Conservation (phyloP, 2,888 invertebrate genomes). For the Cryptocheilus praepositus region DNA sequence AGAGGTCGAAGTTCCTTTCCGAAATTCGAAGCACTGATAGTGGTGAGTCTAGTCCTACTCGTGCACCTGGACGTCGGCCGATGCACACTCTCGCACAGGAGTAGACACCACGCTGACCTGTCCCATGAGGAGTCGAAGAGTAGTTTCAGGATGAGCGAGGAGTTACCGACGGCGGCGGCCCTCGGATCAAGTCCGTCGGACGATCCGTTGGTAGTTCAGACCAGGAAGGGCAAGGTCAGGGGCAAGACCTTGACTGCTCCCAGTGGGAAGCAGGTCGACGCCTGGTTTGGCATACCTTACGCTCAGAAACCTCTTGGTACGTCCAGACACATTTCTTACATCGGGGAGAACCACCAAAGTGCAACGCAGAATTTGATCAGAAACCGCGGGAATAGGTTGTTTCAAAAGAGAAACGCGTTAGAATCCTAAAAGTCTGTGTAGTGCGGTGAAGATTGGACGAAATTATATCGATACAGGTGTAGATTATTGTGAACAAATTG, state of each 20-base stretch:
- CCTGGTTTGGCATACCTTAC: constrained; percentile 90
- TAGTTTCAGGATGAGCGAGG: constrained; percentile 68
- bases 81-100: constrained; percentile 69
- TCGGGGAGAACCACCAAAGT: no score
- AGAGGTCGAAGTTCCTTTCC: constrained; percentile 62
- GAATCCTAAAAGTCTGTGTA: no score
- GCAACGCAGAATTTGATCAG: no score
- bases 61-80: constrained; percentile 60
- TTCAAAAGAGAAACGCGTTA: no score
- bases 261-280: constrained; percentile 87
- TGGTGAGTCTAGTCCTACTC: constrained; percentile 57
- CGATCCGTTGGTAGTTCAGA: constrained; percentile 85
- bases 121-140: constrained; percentile 62
- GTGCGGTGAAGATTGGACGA: no score
- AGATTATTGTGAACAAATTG: no score
- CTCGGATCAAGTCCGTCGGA: constrained; percentile 73
- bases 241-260: constrained; percentile 85
- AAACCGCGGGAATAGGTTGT: no score
- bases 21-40: constrained; percentile 61
- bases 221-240: constrained; percentile 85
- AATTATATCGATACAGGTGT: no score
- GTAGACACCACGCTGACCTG: constrained; percentile 69
- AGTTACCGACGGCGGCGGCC: constrained; percentile 56
- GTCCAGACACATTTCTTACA: constrained; percentile 11
- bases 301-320: constrained; percentile 85